These are phyloP conservation scores for Ooceraea biroi DNA, from an alignment of 1,140 invertebrate genomes.

Conservation along the genomic window DNA sequence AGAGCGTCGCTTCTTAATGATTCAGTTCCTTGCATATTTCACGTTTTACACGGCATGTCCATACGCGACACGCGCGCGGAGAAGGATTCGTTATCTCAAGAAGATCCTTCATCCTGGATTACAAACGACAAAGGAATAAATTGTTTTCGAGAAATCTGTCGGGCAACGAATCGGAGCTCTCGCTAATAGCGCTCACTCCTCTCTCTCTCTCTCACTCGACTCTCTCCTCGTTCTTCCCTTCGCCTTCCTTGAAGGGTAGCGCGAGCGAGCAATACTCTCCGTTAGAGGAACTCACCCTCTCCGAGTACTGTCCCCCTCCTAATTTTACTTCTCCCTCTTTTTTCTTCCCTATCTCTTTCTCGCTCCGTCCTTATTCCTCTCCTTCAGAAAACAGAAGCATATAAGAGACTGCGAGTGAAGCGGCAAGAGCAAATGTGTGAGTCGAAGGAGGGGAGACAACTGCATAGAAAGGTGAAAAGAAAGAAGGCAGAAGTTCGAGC, in stretches of 20 bases:
- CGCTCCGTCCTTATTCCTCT: slow-evolving; percentile 45
- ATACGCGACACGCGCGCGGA: slow-evolving; percentile 38
- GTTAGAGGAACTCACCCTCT: slow-evolving; percentile 35
- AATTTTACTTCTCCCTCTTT: slow-evolving; percentile 16
- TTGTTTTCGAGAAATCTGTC: slow-evolving; percentile 66
- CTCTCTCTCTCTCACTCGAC: too few species aligned
- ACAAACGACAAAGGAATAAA: slow-evolving; percentile 74
- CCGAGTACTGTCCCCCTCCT: slow-evolving; percentile 16
- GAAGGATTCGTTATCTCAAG: slow-evolving; percentile 69
- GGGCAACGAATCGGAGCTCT: slow-evolving; percentile 63
- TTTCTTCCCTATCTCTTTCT: slow-evolving; percentile 51
- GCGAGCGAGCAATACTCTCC: slow-evolving; percentile 19
- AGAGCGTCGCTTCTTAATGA: slow-evolving; percentile 38
- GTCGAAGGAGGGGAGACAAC: slow-evolving; percentile 29
- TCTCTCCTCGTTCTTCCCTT: slow-evolving; percentile 30
- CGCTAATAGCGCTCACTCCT: slow-evolving; percentile 70
- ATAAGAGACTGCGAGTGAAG: slow-evolving; percentile 61
- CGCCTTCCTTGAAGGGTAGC: slow-evolving; percentile 46
- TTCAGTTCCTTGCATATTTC: slow-evolving; percentile 63
- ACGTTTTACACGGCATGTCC: slow-evolving; percentile 33
- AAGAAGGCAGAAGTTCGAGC: slow-evolving; percentile 31
- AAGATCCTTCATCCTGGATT: slow-evolving; percentile 66
- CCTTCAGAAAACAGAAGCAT: slow-evolving; percentile 67
- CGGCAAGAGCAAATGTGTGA: slow-evolving; percentile 48
- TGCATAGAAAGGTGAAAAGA: slow-evolving; percentile 60